These are phyloP conservation scores for Chiloscyllium punctatum DNA, from an alignment of 2,797 vertebrate species.

Conservation along the genomic window DNA sequence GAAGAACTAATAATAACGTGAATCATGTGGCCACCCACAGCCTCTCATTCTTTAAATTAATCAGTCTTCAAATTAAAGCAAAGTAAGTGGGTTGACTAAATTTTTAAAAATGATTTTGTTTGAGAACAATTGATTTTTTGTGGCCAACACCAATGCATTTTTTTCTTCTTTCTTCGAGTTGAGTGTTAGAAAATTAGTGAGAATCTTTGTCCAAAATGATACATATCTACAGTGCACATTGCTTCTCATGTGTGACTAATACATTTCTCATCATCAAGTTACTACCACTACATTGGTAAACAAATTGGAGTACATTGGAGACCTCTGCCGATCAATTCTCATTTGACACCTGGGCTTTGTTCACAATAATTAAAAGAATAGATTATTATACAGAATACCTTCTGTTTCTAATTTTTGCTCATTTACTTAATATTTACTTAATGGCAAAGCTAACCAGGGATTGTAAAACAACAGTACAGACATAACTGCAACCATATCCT, in stretches of 20 bases:
- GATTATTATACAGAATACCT: conserved; percentile 11
- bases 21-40: not conserved
- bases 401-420: not conserved
- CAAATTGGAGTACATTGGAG: not conserved
- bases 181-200: not conserved
- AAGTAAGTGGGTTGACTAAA: not conserved
- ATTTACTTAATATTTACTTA: conserved; percentile 4
- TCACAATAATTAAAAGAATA: not conserved
- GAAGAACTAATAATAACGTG: not conserved
- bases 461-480: not conserved
- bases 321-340: not conserved
- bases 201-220: not conserved
- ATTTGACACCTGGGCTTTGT: not conserved
- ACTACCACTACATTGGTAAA: not conserved
- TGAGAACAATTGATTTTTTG: conserved; percentile 2
- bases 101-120: not conserved
- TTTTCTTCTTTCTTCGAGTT: too few relatives aligned
- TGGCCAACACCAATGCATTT: not conserved
- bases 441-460: not conserved
- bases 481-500: not conserved
- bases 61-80: not conserved
- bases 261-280: conserved; percentile 22
- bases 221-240: not conserved
- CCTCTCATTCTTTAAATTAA: not conserved
- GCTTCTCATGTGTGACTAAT: not conserved